Evolutionary conservation across 2,888 invertebrate genomes (phyloP).

Genomic region (Drosophila flavopinicola): DNA sequence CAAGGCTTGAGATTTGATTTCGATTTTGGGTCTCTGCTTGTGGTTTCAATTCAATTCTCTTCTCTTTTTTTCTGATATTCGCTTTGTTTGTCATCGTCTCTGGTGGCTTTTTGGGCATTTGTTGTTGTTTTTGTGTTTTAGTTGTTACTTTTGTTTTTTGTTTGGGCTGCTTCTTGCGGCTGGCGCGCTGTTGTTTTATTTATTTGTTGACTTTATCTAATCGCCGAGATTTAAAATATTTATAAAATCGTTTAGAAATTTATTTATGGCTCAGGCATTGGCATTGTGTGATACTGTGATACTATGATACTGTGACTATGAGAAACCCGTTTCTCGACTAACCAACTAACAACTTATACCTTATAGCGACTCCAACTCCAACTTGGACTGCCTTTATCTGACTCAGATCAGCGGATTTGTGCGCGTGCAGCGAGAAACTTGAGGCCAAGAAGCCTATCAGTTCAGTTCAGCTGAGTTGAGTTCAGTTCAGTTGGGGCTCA

Average conservation of each 20-base stretch:
- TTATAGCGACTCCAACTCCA: slow-evolving; percentile 17
- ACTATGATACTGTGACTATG: too few species aligned
- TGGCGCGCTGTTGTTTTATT: slow-evolving; percentile 74
- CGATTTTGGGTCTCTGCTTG: slow-evolving; percentile 29
- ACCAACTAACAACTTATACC: slow-evolving; percentile 36
- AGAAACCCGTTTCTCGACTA: slow-evolving; percentile 53
- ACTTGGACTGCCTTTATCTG: slow-evolving; percentile 62
- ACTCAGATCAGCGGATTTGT: slow-evolving; percentile 70
- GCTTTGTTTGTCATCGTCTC: slow-evolving; percentile 27
- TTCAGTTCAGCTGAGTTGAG: slow-evolving; percentile 11
- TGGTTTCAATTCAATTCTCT: slow-evolving; percentile 13
- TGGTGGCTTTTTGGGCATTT: slow-evolving; percentile 19
- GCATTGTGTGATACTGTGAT: slow-evolving; percentile 77
- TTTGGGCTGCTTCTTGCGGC: slow-evolving; percentile 25
- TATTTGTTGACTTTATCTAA: slow-evolving; percentile 81
- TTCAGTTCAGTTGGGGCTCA: slow-evolving; percentile 24
- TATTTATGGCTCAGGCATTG: slow-evolving; percentile 76
- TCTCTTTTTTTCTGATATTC: slow-evolving; percentile 13
- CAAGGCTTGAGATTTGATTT: slow-evolving; percentile 40
- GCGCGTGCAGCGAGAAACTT: slow-evolving; percentile 45
- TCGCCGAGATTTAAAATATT: slow-evolving; percentile 80
- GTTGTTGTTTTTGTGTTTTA: slow-evolving; percentile 13
- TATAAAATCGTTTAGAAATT: slow-evolving; percentile 80
- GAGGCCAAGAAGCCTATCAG: slow-evolving; percentile 16
- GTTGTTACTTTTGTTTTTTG: slow-evolving; percentile 31